Conservation (phyloP, 2,888 invertebrate species). For the Eristalis pertinax region DNA sequence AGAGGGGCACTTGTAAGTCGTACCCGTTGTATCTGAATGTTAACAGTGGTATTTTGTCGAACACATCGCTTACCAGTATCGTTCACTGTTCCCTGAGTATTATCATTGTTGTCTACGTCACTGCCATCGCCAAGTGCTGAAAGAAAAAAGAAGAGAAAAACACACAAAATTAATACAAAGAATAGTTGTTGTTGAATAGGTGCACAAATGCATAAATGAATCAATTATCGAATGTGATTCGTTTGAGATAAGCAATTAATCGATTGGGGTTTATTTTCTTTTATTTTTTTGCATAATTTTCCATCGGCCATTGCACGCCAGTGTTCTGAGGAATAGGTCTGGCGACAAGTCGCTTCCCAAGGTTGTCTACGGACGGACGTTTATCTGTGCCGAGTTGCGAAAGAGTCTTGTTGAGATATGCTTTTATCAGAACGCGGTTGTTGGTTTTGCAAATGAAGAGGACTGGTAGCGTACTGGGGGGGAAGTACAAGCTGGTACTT, state of each 20-base stretch:
- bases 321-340: neutral
- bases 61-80: slow-evolving; percentile 74
- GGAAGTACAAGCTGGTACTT: neutral
- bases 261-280: no score
- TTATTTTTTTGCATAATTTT: neutral
- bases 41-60: neutral
- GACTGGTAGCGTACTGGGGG: neutral
- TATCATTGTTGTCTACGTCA: slow-evolving; percentile 75
- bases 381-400: neutral
- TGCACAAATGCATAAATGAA: slow-evolving; percentile 1
- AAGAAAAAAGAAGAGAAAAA: slow-evolving; percentile 24
- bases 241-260: no score
- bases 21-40: no score
- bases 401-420: neutral
- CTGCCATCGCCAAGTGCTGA: slow-evolving; percentile 75
- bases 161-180: neutral
- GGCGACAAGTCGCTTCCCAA: neutral
- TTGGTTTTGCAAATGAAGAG: neutral
- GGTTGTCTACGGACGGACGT: neutral
- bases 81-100: slow-evolving; percentile 74
- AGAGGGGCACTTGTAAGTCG: neutral
- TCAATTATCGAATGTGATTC: neutral
- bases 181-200: neutral
- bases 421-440: neutral
- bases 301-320: neutral